Evolutionary conservation across 2,113 vertebrate species (phyloP).

Genomic region (Cyprichromis sp.): DNA sequence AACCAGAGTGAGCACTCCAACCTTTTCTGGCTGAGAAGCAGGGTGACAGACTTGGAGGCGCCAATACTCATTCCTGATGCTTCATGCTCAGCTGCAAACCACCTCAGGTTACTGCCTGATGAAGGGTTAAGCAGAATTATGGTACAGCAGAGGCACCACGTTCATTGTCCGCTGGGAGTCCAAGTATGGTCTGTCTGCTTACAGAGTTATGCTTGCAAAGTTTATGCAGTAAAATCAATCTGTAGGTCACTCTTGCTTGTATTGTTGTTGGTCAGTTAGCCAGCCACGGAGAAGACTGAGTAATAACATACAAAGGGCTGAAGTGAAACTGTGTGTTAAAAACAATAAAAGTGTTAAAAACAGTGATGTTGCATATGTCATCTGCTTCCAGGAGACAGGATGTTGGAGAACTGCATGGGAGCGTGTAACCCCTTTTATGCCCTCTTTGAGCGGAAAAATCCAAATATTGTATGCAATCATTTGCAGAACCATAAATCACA

Average conservation of each 20-base stretch:
- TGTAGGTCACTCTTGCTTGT: neutral
- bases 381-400: neutral
- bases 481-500: neutral
- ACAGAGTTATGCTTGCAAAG: neutral
- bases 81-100: neutral
- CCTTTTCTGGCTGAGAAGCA: neutral
- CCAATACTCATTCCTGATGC: neutral
- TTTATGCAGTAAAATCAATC: neutral
- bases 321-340: neutral
- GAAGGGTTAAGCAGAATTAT: neutral
- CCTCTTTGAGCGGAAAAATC: rapidly evolving
- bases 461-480: neutral
- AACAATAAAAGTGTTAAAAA: neutral
- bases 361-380: neutral
- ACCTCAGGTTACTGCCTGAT: neutral
- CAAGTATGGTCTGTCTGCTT: neutral
- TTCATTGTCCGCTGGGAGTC: neutral
- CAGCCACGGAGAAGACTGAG: neutral
- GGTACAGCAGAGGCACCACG: neutral
- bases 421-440: neutral
- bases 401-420: neutral
- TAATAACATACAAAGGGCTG: neutral
- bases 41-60: neutral
- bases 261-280: neutral
- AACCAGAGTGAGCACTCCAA: neutral